These are phyloP conservation scores for Hylyphantes graminicola DNA, from an alignment of 1,140 invertebrate genomes.

Conservation along the genomic window DNA sequence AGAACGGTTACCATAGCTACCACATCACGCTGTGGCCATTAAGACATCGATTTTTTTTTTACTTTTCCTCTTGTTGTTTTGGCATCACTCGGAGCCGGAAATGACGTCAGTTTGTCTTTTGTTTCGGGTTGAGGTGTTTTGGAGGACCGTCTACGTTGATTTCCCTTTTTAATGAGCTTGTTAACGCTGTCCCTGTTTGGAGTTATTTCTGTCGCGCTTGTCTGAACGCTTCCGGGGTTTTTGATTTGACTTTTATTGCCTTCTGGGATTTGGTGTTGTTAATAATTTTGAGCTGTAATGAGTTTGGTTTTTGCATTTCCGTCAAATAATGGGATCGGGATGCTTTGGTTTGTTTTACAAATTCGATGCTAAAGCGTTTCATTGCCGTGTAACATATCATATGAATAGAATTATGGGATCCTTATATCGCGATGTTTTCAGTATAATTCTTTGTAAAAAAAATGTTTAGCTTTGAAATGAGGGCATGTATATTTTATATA, in stretches of 20 bases:
- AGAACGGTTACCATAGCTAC: conserved; percentile 35
- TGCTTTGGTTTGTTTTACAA: not conserved
- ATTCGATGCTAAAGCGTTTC: not conserved
- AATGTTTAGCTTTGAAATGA: too few relatives aligned
- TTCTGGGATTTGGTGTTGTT: not conserved
- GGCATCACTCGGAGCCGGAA: conserved; percentile 47
- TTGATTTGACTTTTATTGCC: not conserved
- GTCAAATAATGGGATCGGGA: not conserved
- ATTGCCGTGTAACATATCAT: not conserved
- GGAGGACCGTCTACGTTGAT: not conserved
- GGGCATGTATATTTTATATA: too few relatives aligned
- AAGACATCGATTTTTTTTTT: conserved; percentile 52
- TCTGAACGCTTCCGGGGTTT: not conserved
- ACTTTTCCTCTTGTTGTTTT: conserved; percentile 31
- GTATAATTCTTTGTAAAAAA: too few relatives aligned
- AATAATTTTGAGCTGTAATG: not conserved
- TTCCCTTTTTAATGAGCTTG: conserved; percentile 41
- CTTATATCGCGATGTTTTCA: too few relatives aligned
- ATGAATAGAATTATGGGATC: not conserved
- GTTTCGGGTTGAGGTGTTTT: conserved; percentile 48
- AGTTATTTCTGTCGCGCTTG: conserved; percentile 36
- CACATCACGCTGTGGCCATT: conserved; percentile 43
- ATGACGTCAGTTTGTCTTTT: conserved; percentile 44
- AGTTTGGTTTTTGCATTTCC: too few relatives aligned
- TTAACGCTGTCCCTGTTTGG: conserved; percentile 13